Evolutionary conservation across 2,888 invertebrate species (phyloP).

Genomic region (Ceramica pisi): DNA sequence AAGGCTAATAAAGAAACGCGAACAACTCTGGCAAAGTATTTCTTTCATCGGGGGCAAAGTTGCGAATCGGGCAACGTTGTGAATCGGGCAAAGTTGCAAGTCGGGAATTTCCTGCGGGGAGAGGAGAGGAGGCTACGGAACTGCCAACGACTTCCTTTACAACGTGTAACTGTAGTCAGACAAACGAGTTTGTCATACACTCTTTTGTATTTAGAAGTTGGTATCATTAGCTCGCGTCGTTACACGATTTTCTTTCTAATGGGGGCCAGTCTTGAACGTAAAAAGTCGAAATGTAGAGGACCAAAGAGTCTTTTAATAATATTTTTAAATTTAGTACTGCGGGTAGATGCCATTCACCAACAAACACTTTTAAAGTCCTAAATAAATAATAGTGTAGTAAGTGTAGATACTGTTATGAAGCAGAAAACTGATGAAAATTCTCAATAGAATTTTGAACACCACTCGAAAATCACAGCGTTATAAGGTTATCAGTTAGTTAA

Average conservation of each 20-base stretch:
- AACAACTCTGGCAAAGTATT: slow-evolving; percentile 80
- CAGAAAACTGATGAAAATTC: neutral
- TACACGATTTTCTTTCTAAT: slow-evolving; percentile 5
- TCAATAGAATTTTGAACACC: neutral
- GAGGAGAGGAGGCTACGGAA: slow-evolving; percentile 80
- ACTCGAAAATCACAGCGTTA: neutral
- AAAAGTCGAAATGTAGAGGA: neutral
- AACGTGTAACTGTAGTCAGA: slow-evolving; percentile 71
- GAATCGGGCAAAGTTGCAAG: slow-evolving; percentile 74
- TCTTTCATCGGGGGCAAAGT: slow-evolving; percentile 80
- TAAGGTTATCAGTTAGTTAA: slow-evolving; percentile 41
- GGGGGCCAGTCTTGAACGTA: neutral
- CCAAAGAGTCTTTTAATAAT: no score
- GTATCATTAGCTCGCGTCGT: slow-evolving; percentile 20
- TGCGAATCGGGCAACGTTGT: slow-evolving; percentile 69
- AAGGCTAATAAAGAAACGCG: slow-evolving; percentile 79
- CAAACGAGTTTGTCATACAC: slow-evolving; percentile 65
- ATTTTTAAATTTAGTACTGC: no score
- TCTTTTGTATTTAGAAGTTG: slow-evolving; percentile 44
- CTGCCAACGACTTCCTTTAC: slow-evolving; percentile 82
- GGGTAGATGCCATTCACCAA: no score
- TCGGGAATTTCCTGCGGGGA: slow-evolving; percentile 78
- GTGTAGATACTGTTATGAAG: no score
- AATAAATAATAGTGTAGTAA: no score
- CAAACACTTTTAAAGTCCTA: no score